Evolutionary conservation across 1,140 invertebrate genomes (phyloP), one percentile per base, ranked within the genome.

Genomic region (Subanguina moxae): DNA sequence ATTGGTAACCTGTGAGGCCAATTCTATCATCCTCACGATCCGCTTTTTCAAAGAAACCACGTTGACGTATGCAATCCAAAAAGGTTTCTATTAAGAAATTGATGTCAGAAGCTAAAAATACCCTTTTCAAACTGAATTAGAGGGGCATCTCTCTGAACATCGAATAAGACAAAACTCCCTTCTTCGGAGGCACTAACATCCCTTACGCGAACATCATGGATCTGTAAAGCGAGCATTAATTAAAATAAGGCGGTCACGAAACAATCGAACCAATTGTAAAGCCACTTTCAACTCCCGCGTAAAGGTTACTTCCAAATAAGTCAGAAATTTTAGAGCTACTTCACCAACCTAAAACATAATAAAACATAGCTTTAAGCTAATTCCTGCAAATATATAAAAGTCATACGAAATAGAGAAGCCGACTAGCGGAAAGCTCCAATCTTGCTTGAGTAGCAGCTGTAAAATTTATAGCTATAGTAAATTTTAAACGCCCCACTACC

Each of bases 251-350:
- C 1, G 48, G 3, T 7, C n/a, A 52, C 3, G 23, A 25, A 52
- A 25, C 8, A 21, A 7, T 52, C 23, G 8, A 19, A 64, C 62
- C 42, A 28, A 8, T 64, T 64, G 63, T 8, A 64, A 28, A 8
- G 32, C 62, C 19, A 23, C 27, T n/a, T 64, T 69, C 38, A 69
- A 17, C 27, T 71, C 42, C 1, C 43, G 19, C n/a, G 27, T 32
- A 69, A 69, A 69, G 0, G 45, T 72, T 1, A 52, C 9, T 58
- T 69, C 67, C 67, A 71, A 28, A 27, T 72, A 69, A 61, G 67
- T 58, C 23, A 69, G 43, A 42, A 69, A 69, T 45, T 69, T 69
- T 17, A 69, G 52, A n/a, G 70, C 69, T 0, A 69, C 71, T 61
- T 69, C 67, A 23, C 67, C 67, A 38, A 69, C 70, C 30, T 46